Evolutionary conservation across 1,140 invertebrate species (phyloP), one percentile per base, ranked within the genome.

Genomic region (Mamestra configurata): DNA sequence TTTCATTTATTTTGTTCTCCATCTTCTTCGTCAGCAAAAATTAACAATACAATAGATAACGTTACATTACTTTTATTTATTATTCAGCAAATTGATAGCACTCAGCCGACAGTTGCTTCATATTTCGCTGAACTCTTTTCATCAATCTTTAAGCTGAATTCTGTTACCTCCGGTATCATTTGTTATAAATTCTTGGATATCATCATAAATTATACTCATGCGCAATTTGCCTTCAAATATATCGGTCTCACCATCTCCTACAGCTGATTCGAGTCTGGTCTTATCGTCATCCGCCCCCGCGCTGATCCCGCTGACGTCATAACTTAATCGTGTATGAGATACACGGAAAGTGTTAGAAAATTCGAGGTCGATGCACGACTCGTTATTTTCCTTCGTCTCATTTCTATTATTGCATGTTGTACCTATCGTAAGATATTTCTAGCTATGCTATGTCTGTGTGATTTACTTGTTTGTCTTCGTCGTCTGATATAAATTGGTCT

Each of bases 281-380:
- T n/a, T 15, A 55, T 49, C 80, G 80, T 82, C 76, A 79, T 73
- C 53, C 66, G 79, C 79, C 79, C 71, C 70, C 79, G 59, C 57
- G n/a, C 24, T 68, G 61, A 76, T 76, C n/a, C 20, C 51, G 6
- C 37, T 76, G 27, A 76, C 79, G 79, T 73, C 79, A 80, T 53
- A 18, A n/a, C 20, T 43, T 70, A 70, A 64, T 73, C 49, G 73
- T 57, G 57, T 78, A 68, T 55, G 22, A 77, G 46, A 77, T 18
- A 59, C 18, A n/a, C 11, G 22, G 57, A 76, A 76, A 61, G 37
- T 75, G 35, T 70, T 61, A 51, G 81, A 83, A 80, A 40, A 57
- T 81, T 83, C 79, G 76, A 83, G 82, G 79, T 83, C 76, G 61
- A 78, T 83, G 79, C 77, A 82, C 81, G 77, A 46, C 3, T 40